These are phyloP conservation scores for Drosophila subquinaria DNA, from an alignment of 2,888 invertebrate species.

Conservation along the genomic window DNA sequence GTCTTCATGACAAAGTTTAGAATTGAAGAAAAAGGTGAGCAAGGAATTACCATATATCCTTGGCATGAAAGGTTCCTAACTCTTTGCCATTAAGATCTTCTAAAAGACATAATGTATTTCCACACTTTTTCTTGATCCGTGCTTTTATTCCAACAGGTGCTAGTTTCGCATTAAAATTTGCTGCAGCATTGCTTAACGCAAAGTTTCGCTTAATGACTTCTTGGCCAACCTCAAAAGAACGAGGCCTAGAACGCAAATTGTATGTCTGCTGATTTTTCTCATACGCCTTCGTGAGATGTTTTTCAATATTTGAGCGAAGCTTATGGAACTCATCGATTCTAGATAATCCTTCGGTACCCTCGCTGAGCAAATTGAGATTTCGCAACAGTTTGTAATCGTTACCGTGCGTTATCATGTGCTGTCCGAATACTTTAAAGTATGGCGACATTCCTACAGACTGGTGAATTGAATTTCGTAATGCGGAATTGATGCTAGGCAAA, in stretches of 20 bases:
- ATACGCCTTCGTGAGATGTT: not conserved
- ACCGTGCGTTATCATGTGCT: constrained; percentile 18
- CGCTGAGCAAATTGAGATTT: constrained; percentile 1
- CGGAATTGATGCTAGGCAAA: not conserved
- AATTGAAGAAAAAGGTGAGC: too few species aligned
- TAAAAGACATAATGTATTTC: too few species aligned
- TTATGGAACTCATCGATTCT: constrained; percentile 9
- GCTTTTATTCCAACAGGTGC: constrained; percentile 15
- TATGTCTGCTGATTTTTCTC: constrained; percentile 7
- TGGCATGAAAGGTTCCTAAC: too few species aligned
- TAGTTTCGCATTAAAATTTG: constrained; percentile 19
- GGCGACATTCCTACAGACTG: not conserved
- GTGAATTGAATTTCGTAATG: not conserved
- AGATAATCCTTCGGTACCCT: not conserved
- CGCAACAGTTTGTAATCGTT: constrained; percentile 3
- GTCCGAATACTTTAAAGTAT: constrained; percentile 17
- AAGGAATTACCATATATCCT: too few species aligned
- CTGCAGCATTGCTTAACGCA: constrained; percentile 6
- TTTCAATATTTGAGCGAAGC: not conserved
- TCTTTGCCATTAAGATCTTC: too few species aligned
- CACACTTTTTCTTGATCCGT: constrained; percentile 1
- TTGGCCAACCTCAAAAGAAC: constrained; percentile 3
- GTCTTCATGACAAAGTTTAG: too few species aligned
- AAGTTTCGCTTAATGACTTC: constrained; percentile 19
- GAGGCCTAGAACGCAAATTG: not conserved